phyloP scores from a whole-genome alignment of 1,140 invertebrate genomes.

The Trissolcus basalis region DNA sequence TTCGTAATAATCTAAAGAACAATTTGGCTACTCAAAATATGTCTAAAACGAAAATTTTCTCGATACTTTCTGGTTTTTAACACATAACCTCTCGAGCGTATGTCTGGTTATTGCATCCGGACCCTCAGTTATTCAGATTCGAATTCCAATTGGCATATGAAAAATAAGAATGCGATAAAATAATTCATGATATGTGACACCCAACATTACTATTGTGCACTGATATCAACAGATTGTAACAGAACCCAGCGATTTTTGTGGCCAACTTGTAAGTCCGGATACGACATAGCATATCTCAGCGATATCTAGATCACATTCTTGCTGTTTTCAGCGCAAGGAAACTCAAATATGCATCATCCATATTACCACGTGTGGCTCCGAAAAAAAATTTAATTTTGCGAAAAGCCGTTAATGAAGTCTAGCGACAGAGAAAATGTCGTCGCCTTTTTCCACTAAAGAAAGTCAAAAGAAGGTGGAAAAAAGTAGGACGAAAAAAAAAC shows the following conservation, averaged over 20 bases:
- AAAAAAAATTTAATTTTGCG: neutral
- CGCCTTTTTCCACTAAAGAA: too few relatives aligned
- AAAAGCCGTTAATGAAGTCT: constrained; percentile 1
- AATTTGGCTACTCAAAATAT: too few relatives aligned
- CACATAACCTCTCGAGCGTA: too few relatives aligned
- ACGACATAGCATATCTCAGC: constrained; percentile 4
- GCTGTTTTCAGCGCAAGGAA: constrained; percentile 5
- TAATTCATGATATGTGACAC: constrained; percentile 6
- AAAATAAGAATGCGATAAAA: neutral
- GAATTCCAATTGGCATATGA: too few relatives aligned
- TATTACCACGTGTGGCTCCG: neutral
- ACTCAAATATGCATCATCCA: constrained; percentile 1
- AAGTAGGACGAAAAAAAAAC: constrained; percentile 5
- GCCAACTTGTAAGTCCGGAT: constrained; percentile 2
- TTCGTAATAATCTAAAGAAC: too few relatives aligned
- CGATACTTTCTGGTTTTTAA: too few relatives aligned
- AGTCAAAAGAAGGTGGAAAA: neutral
- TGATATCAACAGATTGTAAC: constrained; percentile 15
- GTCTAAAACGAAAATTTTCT: too few relatives aligned
- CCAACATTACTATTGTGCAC: constrained; percentile 8
- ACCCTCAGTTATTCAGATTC: too few relatives aligned
- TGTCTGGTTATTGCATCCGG: too few relatives aligned
- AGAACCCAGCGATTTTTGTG: constrained; percentile 4
- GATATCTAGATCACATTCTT: constrained; percentile 11
- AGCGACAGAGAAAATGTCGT: neutral